Percentiles rank a stretch among this genome's conserved stretches.
These are phyloP conservation scores for Limnephilus lunatus DNA, from an alignment of 2,888 invertebrate genomes.

Conservation along the genomic window DNA sequence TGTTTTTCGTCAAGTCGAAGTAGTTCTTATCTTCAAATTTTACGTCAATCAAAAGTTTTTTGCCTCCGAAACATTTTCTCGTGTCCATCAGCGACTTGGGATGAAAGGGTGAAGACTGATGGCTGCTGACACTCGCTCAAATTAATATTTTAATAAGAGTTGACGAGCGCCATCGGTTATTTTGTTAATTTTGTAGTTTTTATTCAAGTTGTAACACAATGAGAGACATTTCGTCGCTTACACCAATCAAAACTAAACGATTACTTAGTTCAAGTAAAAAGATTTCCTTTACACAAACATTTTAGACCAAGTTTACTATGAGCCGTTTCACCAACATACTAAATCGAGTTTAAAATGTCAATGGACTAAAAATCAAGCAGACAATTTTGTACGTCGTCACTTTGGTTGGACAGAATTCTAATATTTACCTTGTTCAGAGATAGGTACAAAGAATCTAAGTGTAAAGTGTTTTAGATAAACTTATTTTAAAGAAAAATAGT, in stretches of 20 bases:
- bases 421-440: no score
- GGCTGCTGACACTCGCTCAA: not conserved
- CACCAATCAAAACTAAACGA: not conserved
- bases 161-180: not conserved
- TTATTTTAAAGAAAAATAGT: no score
- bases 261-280: not conserved
- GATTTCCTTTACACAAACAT: not conserved
- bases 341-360: not conserved
- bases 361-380: no score
- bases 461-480: no score
- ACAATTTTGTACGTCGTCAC: no score
- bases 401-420: no score
- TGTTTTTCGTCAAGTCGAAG: not conserved
- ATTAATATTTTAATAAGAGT: not conserved
- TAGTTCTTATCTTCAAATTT: not conserved
- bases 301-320: not conserved
- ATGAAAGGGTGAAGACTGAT: not conserved
- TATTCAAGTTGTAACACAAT: not conserved
- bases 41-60: constrained; percentile 9
- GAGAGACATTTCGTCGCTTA: not conserved
- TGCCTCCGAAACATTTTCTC: not conserved
- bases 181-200: not conserved
- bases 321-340: not conserved
- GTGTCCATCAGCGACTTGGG: not conserved
- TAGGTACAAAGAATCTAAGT: no score